Evolutionary conservation across 2,113 vertebrate species (phyloP).

Genomic region (Clinocottus analis): DNA sequence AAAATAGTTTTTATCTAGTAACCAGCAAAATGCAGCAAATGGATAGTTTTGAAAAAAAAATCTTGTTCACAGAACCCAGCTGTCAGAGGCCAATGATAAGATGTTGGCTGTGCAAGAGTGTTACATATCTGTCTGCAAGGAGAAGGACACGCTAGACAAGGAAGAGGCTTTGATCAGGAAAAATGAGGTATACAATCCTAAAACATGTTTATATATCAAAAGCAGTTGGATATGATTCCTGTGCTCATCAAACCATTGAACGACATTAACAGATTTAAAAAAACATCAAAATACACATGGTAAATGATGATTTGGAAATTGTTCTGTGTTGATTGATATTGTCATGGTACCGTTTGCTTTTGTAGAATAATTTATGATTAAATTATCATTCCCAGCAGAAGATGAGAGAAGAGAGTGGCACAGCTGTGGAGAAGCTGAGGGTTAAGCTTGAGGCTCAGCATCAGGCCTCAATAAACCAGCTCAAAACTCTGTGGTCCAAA

Average conservation of each 20-base stretch:
- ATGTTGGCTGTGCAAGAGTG: constrained; percentile 89
- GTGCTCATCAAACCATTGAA: not conserved
- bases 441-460: constrained; percentile 85
- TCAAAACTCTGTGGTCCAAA: constrained; percentile 84
- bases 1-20: not conserved
- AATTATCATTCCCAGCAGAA: constrained; percentile 72
- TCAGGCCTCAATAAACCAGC: constrained; percentile 66
- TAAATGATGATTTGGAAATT: not conserved
- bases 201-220: not conserved
- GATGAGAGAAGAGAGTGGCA: constrained; percentile 78
- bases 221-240: not conserved
- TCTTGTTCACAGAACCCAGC: constrained; percentile 79
- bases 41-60: not conserved
- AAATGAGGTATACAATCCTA: constrained; percentile 81
- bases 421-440: constrained; percentile 79
- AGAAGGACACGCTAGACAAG: constrained; percentile 88
- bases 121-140: constrained; percentile 92
- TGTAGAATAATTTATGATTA: not conserved
- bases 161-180: constrained; percentile 81
- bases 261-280: not conserved
- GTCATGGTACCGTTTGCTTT: not conserved
- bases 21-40: not conserved
- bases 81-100: constrained; percentile 88
- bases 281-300: not conserved
- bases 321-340: not conserved